Evolutionary conservation across 2,797 vertebrate genomes (phyloP).

Genomic region (Enoplosus armatus): DNA sequence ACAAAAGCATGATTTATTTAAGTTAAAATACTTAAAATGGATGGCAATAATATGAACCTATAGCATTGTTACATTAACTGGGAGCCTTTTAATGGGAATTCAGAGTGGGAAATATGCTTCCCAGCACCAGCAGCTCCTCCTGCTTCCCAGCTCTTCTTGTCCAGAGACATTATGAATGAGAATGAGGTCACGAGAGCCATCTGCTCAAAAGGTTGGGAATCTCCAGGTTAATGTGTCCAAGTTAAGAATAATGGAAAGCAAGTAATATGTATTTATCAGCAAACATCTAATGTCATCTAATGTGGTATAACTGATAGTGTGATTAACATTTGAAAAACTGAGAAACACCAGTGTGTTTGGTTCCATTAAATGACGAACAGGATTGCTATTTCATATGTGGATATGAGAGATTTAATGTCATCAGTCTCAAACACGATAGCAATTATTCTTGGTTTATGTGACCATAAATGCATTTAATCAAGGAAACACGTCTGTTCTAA

Average conservation of each 20-base stretch:
- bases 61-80: neutral
- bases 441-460: slow-evolving; percentile 50
- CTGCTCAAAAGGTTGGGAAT: slow-evolving; percentile 59
- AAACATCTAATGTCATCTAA: neutral
- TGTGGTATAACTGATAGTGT: slow-evolving; percentile 6
- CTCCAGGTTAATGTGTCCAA: slow-evolving; percentile 33
- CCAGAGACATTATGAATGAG: slow-evolving; percentile 21
- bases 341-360: slow-evolving; percentile 15
- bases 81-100: slow-evolving; percentile 6
- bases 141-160: slow-evolving; percentile 10
- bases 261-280: neutral
- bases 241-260: slow-evolving; percentile 19
- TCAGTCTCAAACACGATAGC: slow-evolving; percentile 34
- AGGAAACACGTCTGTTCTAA: slow-evolving; percentile 48
- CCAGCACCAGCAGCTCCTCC: slow-evolving; percentile 17
- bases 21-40: too few relatives aligned
- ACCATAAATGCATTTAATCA: slow-evolving; percentile 44
- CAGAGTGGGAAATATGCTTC: neutral
- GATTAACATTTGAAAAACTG: neutral
- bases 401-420: slow-evolving; percentile 28
- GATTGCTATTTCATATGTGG: slow-evolving; percentile 26
- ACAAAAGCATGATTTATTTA: too few relatives aligned
- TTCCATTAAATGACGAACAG: slow-evolving; percentile 19
- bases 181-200: slow-evolving; percentile 34
- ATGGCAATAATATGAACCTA: too few relatives aligned